These are phyloP conservation scores for Athene noctua DNA, from an alignment of 2,113 vertebrate species.

Conservation along the genomic window DNA sequence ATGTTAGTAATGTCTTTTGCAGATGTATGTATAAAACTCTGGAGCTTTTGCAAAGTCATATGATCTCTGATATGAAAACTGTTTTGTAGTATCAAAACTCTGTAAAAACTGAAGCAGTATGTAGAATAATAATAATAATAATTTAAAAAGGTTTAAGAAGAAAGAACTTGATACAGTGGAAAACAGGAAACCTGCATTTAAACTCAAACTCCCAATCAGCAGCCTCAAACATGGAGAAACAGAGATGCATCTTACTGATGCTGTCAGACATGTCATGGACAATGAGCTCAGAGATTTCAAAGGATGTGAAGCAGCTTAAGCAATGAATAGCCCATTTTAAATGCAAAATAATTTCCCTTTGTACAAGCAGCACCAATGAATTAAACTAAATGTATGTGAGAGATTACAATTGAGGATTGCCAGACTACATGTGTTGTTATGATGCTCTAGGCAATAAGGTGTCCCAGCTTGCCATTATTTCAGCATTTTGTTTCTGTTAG, in stretches of 20 bases:
- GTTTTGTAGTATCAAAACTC: not conserved
- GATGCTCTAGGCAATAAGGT: not conserved
- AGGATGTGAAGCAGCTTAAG: not conserved
- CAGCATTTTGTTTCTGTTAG: not conserved
- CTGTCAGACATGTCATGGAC: not conserved
- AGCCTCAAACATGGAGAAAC: not conserved
- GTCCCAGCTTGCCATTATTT: not conserved
- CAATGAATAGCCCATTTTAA: not conserved
- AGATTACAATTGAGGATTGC: not conserved
- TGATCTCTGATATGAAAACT: not conserved
- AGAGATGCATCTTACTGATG: not conserved
- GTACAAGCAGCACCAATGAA: not conserved
- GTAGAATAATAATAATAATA: not conserved
- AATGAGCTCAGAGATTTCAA: not conserved
- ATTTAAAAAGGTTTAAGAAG: not conserved
- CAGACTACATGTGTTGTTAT: not conserved
- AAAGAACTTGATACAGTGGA: not conserved
- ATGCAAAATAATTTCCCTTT: not conserved
- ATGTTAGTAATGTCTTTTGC: not conserved
- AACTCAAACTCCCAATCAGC: not conserved
- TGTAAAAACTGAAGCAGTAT: not conserved
- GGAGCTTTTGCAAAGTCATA: not conserved
- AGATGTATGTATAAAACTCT: not conserved
- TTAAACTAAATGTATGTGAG: not conserved
- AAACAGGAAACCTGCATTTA: not conserved